These are phyloP conservation scores for Felis chaus DNA, from an alignment of 2,113 vertebrate species.

Conservation along the genomic window DNA sequence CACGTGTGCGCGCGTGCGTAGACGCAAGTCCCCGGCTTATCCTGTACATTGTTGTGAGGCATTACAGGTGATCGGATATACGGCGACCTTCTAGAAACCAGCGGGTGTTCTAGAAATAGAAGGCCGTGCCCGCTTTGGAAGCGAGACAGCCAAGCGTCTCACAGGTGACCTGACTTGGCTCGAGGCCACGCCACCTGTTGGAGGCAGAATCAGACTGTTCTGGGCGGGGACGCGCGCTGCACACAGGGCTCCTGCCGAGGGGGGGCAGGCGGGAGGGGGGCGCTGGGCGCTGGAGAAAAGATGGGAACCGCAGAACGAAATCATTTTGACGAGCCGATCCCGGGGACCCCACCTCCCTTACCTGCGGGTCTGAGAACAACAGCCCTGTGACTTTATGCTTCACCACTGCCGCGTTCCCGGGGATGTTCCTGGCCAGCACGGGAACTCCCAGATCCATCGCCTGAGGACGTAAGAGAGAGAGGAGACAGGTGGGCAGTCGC, in stretches of 20 bases:
- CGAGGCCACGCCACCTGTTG: fast-evolving
- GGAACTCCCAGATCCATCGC: slow-evolving; percentile 94
- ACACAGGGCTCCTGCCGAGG: fast-evolving
- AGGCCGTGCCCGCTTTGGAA: fast-evolving
- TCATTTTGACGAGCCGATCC: fast-evolving
- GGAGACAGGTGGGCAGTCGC: fast-evolving
- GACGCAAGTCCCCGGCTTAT: fast-evolving
- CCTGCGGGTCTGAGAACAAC: slow-evolving; percentile 92
- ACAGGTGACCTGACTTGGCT: fast-evolving
- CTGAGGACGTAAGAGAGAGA: slow-evolving; percentile 73
- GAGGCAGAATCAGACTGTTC: background rate
- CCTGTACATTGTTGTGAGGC: too few species aligned
- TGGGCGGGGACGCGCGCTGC: fast-evolving
- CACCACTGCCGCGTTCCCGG: slow-evolving; percentile 92
- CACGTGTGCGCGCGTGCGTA: fast-evolving
- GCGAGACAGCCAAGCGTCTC: fast-evolving
- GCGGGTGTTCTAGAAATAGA: fast-evolving
- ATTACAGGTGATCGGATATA: fast-evolving
- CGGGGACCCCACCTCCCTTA: slow-evolving; percentile 66
- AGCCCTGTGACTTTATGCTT: slow-evolving; percentile 90
- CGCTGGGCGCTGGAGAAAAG: fast-evolving
- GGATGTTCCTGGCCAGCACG: slow-evolving; percentile 92
- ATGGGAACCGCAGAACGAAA: fast-evolving
- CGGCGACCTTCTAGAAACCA: fast-evolving
- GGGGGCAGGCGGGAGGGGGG: fast-evolving